Evolutionary conservation across 2,113 vertebrate genomes (phyloP), one percentile per base, ranked within the genome.

Genomic region (Carettochelys insculpta): DNA sequence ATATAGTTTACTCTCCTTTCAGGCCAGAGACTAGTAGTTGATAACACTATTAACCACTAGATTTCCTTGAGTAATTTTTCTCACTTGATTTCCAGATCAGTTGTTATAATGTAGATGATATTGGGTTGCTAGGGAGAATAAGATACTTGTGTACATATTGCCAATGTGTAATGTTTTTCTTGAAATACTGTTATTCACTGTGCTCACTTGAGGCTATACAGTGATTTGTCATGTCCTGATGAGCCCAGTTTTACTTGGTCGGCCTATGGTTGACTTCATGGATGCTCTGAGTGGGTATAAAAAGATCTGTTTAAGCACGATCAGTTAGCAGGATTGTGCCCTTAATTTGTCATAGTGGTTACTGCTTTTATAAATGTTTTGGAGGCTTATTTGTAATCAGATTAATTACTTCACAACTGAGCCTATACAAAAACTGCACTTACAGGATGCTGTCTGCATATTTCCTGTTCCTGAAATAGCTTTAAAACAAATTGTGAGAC

Each of bases 321-420:
- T 68, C 8, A 38, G 61, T 38, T 38, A 20, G 61, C 61, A 38
- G 61, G n/a, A 68, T 68, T 38, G 17, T 16, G 61, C 34, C 61
- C 61, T 65, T 65, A 65, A 65, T 16, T 61, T 61, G 58, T 61
- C 31, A n/a, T 34, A 8, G 11, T 58, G 14, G 16, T n/a, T 34
- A 19, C 14, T 61, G 31, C 31, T 61, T 17, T 61, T 61, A 34
- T 58, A 61, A n/a, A n/a, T n/a, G n/a, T n/a, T n/a, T n/a, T n/a
- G 6, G 48, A 14, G 14, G 52, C 34, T 8, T 48, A 47, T 31
- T 0, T 11, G 82, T 43, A 61, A 6, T 27, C 5, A n/a, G 3
- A 29, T 31, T 78, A 50, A 0, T 58, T 65, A 41, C 41, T 51
- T 17, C 38, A 54, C 68, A 17, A 6, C 14, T 1, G 11, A 1